Evolutionary conservation across 2,797 vertebrate genomes (phyloP), one percentile per base, ranked within the genome.

Genomic region (Nyctibius grandis): DNA sequence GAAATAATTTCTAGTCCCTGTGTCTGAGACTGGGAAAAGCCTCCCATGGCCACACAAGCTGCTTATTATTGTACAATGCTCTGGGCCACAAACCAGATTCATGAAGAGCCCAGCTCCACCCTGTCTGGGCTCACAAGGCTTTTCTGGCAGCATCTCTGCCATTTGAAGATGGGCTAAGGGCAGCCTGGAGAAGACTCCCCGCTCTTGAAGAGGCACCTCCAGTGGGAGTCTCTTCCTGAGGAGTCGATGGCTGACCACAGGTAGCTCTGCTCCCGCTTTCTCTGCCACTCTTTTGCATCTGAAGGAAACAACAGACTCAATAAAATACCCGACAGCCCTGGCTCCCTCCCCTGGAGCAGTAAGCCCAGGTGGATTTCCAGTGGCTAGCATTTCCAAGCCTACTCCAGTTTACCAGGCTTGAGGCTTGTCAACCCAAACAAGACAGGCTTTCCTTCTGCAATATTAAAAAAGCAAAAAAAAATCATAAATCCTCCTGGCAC

Each of bases 401-500:
- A 69, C 51, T 89, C 50, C 12, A 57, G 12, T 83, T 82, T 61
- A 96, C 60, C 87, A 92, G 91, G 36, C 75, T 84, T 95, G 89
- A 83, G 83, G 81, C 56, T 94, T 95, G 74, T 95, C 87, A 91
- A 90, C 76, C 94, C 88, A 91, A 96, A 95, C 69, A 95, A 97
- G 85, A 88, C 60, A 83, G 72, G 75, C 28, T 95, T 95, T 95
- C 79, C 72, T 95, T 91, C 86, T 94, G 79, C 51, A 95, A 87
- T 85, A 93, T 91, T 95, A 93, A 95, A 96, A 96, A 86, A 73
- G 44, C 2, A 56, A 72, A 84, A 42, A 48, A 57, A 11, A 84
- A 59, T 60, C 95, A 91, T 94, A 96, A 97, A 96, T 97, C 73
- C 87, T 90, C 29, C 73, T 97, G 96, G 96, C 93, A 96, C 67